Evolutionary conservation across 2,797 vertebrate genomes (phyloP), one percentile per base, ranked within the genome.

Genomic region (Oceanodroma leucorhoa): DNA sequence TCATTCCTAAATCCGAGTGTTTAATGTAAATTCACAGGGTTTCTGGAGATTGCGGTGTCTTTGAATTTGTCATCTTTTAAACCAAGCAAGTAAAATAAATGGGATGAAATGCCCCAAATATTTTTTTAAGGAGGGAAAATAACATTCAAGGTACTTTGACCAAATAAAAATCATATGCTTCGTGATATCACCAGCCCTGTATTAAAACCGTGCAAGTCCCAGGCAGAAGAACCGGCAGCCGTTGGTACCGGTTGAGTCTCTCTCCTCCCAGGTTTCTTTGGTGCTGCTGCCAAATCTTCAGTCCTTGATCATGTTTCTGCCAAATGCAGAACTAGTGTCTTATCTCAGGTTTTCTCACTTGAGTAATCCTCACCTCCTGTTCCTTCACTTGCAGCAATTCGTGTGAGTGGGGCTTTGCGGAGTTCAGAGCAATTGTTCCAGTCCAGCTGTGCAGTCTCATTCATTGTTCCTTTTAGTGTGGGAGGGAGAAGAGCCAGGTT

Each of bases 161-260:
- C 27, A 58, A 48, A 50, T 58, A n/a, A 27, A 83, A 46, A 26
- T 14, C 1, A 3, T 0, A 2, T 10, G 11, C 24, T 34, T 78
- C 6, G 0, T 15, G 10, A 38, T 65, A 14, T 9, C 6, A 1
- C 24, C 43, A 54, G 51, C 65, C 21, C 17, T 5, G 0, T 9
- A 3, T 21, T 20, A 45, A 53, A 81, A 17, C 40, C 2, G 18
- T 3, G 20, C 17, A 4, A 17, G 48, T 16, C 46, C 51, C 27
- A 11, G n/a, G 61, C 55, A 26, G 58, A 48, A 51, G 24, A 50
- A 3, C 51, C 2, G 16, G n/a, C 48, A 6, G 23, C 3, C 1
- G 0, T 10, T 6, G 24, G 1, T 29, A 0, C 1, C 0, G 6
- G 2, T 20, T 7, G 36, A 1, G 3, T 24, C 24, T 24, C 16